phyloP scores from a whole-genome alignment of 1,140 invertebrate species.

The Globodera rostochiensis region DNA sequence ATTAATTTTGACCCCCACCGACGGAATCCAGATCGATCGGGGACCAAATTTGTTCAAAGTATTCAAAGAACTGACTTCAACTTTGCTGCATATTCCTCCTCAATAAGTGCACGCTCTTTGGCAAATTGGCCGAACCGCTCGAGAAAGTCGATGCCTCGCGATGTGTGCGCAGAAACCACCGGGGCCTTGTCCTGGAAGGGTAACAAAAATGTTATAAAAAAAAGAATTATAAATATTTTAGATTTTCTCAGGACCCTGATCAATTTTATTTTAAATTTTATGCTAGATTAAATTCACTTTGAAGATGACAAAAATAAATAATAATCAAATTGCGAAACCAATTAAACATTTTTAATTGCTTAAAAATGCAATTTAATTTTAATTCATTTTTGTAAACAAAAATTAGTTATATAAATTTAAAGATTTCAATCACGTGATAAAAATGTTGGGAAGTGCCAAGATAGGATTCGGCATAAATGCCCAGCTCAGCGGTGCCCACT shows the following conservation, averaged over 20 bases:
- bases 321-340: too few relatives aligned
- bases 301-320: too few relatives aligned
- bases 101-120: constrained; percentile 87
- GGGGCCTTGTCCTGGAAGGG: constrained; percentile 89
- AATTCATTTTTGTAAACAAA: neutral
- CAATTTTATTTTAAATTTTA: too few relatives aligned
- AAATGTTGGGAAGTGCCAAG: neutral
- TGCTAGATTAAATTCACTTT: too few relatives aligned
- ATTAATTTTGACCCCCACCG: neutral
- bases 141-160: constrained; percentile 95
- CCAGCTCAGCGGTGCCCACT: neutral
- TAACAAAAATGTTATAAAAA: neutral
- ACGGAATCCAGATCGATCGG: too few relatives aligned
- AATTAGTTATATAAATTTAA: neutral
- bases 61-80: constrained; percentile 75
- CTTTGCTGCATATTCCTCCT: constrained; percentile 92
- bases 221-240: too few relatives aligned
- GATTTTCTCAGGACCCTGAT: too few relatives aligned
- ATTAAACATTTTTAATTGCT: too few relatives aligned
- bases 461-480: constrained; percentile 4
- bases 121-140: constrained; percentile 92
- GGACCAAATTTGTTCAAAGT: too few relatives aligned
- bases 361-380: neutral
- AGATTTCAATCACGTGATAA: constrained; percentile 7
- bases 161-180: constrained; percentile 87